phyloP scores from a whole-genome alignment of 2,113 vertebrate genomes.

The Platichthys stellatus region DNA sequence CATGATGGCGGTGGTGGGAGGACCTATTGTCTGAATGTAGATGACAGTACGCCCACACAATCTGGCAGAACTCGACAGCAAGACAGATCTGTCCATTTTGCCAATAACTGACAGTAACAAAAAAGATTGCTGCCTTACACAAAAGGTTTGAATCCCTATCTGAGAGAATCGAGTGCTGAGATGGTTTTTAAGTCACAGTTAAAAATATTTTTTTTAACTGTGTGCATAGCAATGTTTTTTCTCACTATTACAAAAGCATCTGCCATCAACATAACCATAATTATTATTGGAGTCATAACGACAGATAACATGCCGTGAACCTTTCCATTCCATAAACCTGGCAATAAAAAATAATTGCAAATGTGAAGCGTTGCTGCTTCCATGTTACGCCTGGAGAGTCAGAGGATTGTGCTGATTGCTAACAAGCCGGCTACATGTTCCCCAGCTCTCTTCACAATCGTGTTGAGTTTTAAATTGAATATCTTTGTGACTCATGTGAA shows the following conservation, averaged over 20 bases:
- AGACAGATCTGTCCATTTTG: conserved; percentile 19
- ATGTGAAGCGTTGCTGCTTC: not conserved
- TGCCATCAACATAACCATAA: not conserved
- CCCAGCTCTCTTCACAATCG: too few relatives aligned
- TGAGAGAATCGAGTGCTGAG: not conserved
- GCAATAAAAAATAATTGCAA: conserved; percentile 21
- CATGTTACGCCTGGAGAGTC: not conserved
- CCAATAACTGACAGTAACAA: not conserved
- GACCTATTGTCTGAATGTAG: conserved; percentile 30
- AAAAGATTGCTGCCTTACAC: not conserved
- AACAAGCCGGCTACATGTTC: not conserved
- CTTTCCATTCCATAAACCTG: conserved; percentile 8
- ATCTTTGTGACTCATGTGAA: conserved; percentile 21
- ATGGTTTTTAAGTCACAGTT: not conserved
- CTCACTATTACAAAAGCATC: not conserved
- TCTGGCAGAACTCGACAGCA: conserved; percentile 3
- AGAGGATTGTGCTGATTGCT: not conserved
- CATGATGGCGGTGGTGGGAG: conserved; percentile 3
- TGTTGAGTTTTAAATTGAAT: conserved; percentile 10
- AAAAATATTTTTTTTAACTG: not conserved
- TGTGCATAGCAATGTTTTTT: not conserved
- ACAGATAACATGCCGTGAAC: conserved; percentile 1
- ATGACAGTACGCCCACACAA: conserved; percentile 53
- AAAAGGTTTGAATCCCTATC: not conserved
- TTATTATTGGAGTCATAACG: conserved; percentile 5